Base-by-base conservation (phyloP, 2,888 invertebrate species). In the Dinocampus coccinellae region DNA sequence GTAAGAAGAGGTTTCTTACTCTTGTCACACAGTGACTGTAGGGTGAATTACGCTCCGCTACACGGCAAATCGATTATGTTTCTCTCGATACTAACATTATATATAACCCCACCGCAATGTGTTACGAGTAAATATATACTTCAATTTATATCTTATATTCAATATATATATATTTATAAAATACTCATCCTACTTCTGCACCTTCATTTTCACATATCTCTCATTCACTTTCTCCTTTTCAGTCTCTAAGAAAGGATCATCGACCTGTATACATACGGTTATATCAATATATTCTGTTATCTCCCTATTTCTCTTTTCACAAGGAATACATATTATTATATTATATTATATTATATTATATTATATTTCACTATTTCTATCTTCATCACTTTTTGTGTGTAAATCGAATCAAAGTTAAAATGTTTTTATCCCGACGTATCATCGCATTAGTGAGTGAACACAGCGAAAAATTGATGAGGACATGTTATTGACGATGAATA, bases 11-110 rank as follows among this genome's bases (percentile, higher is more conserved):
- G 63, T 83, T 84, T 84, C 84, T 87, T 67, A 57, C 86, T 87
- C 86, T 86, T 85, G 87, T 87, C 85, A 83, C 85, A 84, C 80
- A 74, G 65, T 76, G 84, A 85, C 83, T 83, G 81, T 81, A 77
- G 82, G 79, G 78, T 83, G 82, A 86, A 84, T 87, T 83, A 86
- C 87, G 87, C 84, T 83, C 85, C 83, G 83, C 81, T 87, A 86
- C 83, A 85, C 85, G 82, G 82, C 82, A 85, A 87, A 87, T 87
- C 86, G 87, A 87, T 87, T 87, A 87, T 80, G 77, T 79, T 67
- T 55, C 78, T 80, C 29, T 58, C 80, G 81, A 83, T 80, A 76
- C 77, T 75, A 73, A 73, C 75, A 55, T 63, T 73, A 55, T 68
- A 64, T 53, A 70, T 42, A 26, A 67, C 47, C n/a, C 29, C 3